These are phyloP conservation scores for Macrotrachela quadricornifera DNA, from an alignment of 1,140 invertebrate genomes.

Conservation along the genomic window DNA sequence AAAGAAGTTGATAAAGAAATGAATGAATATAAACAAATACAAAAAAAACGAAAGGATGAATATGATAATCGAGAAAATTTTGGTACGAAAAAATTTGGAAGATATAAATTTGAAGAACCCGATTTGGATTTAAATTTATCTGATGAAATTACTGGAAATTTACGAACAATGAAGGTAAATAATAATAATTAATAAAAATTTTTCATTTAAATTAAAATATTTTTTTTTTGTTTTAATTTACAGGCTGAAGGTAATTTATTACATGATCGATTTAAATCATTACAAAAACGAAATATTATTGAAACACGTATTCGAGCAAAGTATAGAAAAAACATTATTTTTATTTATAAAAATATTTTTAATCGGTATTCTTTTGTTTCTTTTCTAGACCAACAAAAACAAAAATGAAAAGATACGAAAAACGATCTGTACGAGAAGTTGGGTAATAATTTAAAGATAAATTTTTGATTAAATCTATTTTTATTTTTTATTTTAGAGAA, in stretches of 20 bases:
- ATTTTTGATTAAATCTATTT: no score
- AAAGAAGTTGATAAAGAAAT: constrained; percentile 14
- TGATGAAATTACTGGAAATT: constrained; percentile 43
- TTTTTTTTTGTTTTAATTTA: constrained; percentile 8
- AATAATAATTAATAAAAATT: neutral
- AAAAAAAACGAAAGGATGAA: constrained; percentile 8
- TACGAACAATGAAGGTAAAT: constrained; percentile 38
- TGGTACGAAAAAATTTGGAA: neutral
- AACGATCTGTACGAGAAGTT: no score
- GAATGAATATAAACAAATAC: neutral
- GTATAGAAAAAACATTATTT: constrained; percentile 14
- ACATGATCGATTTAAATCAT: constrained; percentile 48
- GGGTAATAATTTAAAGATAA: no score
- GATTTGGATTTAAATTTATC: constrained; percentile 42
- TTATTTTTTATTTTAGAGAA: no score
- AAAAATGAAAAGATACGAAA: no score
- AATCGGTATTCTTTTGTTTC: neutral
- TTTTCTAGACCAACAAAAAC: neutral
- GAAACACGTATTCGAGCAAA: constrained; percentile 34
- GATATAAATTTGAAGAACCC: constrained; percentile 32
- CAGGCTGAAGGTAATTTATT: constrained; percentile 43
- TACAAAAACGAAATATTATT: constrained; percentile 54
- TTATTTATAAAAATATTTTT: neutral
- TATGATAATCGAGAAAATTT: constrained; percentile 7
- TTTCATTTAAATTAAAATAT: neutral